These are phyloP conservation scores for Pterois miles DNA, from an alignment of 2,797 vertebrate species.

Conservation along the genomic window DNA sequence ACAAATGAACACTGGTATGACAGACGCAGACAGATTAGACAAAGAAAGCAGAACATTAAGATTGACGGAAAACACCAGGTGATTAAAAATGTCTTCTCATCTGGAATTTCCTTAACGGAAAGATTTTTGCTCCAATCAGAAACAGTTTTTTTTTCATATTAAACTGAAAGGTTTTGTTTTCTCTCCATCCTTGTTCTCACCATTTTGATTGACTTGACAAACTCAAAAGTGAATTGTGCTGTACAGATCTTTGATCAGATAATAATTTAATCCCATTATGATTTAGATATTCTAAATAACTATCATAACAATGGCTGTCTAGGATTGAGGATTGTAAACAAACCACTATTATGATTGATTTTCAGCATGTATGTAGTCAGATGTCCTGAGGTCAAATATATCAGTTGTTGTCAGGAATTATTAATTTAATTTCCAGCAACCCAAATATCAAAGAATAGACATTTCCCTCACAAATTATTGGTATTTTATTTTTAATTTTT, in stretches of 20 bases:
- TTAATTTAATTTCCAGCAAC: no score
- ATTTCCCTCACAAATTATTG: no score
- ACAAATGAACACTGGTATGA: background rate
- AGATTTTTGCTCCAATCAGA: background rate
- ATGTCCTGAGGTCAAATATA: no score
- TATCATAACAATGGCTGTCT: background rate
- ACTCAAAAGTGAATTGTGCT: background rate
- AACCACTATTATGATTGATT: background rate
- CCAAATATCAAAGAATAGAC: no score
- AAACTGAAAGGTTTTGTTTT: background rate
- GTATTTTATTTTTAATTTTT: no score
- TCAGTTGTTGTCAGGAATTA: no score
- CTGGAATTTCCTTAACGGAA: background rate
- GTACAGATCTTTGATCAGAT: background rate
- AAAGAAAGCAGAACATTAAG: constrained; percentile 3
- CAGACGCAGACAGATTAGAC: background rate
- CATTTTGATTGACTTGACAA: background rate
- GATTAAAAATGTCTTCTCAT: background rate
- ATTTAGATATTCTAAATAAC: background rate
- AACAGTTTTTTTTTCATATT: background rate
- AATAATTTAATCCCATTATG: background rate
- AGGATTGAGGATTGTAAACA: background rate
- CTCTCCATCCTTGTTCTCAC: background rate
- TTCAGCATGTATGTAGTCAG: no score
- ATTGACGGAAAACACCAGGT: background rate